Conservation (phyloP, 2,113 vertebrate species). For the Alligator mississippiensis region DNA sequence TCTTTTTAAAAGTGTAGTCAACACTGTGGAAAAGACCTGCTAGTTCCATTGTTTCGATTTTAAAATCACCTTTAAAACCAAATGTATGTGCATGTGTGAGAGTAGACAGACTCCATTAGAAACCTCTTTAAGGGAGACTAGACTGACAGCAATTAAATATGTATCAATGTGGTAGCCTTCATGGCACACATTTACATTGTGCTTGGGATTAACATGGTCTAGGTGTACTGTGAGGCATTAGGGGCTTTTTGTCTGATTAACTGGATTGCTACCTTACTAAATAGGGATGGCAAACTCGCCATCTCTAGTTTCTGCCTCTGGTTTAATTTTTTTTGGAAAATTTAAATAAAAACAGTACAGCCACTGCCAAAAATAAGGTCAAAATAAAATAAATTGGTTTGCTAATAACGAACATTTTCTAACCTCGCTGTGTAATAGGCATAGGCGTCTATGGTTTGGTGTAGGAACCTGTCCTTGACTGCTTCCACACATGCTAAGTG, state of each 20-base stretch:
- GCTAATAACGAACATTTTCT: neutral
- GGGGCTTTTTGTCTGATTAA: neutral
- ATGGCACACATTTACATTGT: neutral
- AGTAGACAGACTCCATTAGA: accelerated
- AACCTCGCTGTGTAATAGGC: neutral
- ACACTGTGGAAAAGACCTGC: neutral
- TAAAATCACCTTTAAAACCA: neutral
- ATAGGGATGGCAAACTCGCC: neutral
- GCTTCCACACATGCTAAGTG: neutral
- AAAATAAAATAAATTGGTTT: neutral
- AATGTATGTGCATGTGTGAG: neutral
- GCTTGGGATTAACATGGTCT: neutral
- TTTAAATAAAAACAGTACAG: neutral
- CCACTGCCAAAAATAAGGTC: neutral
- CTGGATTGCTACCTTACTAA: neutral
- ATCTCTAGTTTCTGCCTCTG: neutral
- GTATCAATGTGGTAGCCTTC: neutral
- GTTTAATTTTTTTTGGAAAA: neutral
- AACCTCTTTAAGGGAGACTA: neutral
- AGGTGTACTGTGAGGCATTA: neutral
- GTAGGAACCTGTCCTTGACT: neutral
- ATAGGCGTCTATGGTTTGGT: neutral
- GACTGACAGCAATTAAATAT: neutral
- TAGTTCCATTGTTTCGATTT: neutral
- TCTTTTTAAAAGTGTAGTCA: neutral